phyloP scores from a whole-genome alignment of 2,888 invertebrate genomes.

The Eristalis intricaria region DNA sequence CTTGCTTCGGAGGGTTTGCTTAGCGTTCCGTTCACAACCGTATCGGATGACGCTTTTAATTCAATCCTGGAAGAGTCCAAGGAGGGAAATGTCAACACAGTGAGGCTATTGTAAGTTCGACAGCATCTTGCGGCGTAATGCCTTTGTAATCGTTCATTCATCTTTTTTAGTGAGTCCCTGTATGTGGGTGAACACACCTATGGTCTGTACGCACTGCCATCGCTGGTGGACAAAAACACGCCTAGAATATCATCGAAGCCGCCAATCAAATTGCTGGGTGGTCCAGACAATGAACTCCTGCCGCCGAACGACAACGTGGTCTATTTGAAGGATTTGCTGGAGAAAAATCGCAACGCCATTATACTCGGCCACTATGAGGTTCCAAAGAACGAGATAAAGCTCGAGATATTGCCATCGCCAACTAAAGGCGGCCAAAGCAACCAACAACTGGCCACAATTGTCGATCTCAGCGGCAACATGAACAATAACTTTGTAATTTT shows the following conservation, averaged over 20 bases:
- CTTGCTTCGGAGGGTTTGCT: constrained; percentile 89
- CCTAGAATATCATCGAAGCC: constrained; percentile 90
- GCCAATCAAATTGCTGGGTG: constrained; percentile 88
- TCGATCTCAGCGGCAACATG: constrained; percentile 73
- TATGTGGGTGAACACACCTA: constrained; percentile 94
- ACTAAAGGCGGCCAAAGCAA: constrained; percentile 44
- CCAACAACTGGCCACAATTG: constrained; percentile 78
- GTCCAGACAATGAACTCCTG: constrained; percentile 83
- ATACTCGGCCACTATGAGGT: constrained; percentile 87
- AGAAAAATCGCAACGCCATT: constrained; percentile 78
- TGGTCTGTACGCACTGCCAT: constrained; percentile 95
- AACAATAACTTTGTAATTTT: constrained; percentile 61
- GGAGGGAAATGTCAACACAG: constrained; percentile 84
- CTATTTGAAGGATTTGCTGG: constrained; percentile 82
- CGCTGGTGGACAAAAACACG: constrained; percentile 94
- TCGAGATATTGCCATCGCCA: constrained; percentile 78
- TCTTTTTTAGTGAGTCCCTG: constrained; percentile 89
- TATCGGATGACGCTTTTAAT: constrained; percentile 92
- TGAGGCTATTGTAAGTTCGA: constrained; percentile 84
- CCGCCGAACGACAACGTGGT: constrained; percentile 80
- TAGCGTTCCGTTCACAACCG: constrained; percentile 93
- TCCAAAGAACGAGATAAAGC: constrained; percentile 83
- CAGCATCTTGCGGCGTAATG: background rate
- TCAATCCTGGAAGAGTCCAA: constrained; percentile 85
- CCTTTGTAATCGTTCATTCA: background rate